Percentiles rank a stretch among this genome's conserved stretches.
phyloP scores from a whole-genome alignment of 2,113 vertebrate species.

The Melozone crissalis region DNA sequence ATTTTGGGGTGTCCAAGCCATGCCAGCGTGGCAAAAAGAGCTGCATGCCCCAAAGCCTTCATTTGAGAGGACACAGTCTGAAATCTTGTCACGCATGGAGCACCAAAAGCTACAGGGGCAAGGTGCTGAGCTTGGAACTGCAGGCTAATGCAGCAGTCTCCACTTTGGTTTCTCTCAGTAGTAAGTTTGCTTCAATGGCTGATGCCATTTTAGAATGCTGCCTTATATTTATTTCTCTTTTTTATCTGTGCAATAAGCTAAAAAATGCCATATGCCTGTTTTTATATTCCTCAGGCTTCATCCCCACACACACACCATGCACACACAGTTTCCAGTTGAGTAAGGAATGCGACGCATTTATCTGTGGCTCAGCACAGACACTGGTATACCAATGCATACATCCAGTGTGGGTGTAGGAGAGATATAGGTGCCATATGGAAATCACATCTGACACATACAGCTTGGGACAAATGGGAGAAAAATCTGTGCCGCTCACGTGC shows the following conservation, averaged over 20 bases:
- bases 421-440: conserved; percentile 60
- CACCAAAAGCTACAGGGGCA: not conserved
- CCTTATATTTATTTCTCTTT: conserved; percentile 44
- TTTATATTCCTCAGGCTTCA: conserved; percentile 64
- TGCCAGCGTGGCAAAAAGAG: not conserved
- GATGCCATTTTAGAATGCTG: conserved; percentile 31
- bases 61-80: not conserved
- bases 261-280: conserved; percentile 69
- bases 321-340: conserved; percentile 45
- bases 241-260: conserved; percentile 55
- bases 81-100: not conserved
- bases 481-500: conserved; percentile 28
- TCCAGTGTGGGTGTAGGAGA: conserved; percentile 40
- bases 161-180: not conserved
- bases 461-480: conserved; percentile 58
- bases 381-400: conserved; percentile 30
- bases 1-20: not conserved
- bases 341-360: conserved; percentile 62
- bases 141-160: not conserved
- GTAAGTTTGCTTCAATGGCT: conserved; percentile 11
- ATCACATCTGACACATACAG: conserved; percentile 46
- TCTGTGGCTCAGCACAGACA: conserved; percentile 31
- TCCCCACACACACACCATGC: not conserved
- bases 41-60: not conserved
- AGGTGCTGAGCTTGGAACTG: not conserved